Evolutionary conservation across 2,797 vertebrate genomes (phyloP).

Genomic region (Peromyscus aztecus): DNA sequence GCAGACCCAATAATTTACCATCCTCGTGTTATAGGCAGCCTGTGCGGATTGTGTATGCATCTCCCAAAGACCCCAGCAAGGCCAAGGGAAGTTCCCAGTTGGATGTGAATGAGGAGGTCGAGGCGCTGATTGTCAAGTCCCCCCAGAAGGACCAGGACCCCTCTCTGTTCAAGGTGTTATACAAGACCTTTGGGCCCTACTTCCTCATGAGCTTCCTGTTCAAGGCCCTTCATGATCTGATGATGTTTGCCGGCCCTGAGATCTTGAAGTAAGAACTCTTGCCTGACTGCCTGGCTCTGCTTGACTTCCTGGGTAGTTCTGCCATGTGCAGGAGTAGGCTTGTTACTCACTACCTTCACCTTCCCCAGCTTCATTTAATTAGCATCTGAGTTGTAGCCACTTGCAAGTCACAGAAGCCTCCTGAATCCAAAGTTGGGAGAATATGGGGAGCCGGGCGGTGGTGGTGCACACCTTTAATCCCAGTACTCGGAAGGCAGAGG

Average conservation of each 20-base stretch:
- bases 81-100: conserved; percentile 83
- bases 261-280: conserved; percentile 92
- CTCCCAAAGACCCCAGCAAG: conserved; percentile 87
- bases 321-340: neutral
- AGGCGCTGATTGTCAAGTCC: conserved; percentile 92
- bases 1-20: neutral
- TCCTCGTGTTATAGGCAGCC: conserved; percentile 86
- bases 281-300: neutral
- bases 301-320: neutral
- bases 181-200: conserved; percentile 95
- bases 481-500: no score
- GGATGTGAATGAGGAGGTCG: conserved; percentile 91
- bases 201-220: conserved; percentile 96
- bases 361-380: neutral
- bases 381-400: neutral
- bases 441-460: neutral
- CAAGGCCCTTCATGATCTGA: conserved; percentile 95
- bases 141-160: conserved; percentile 89
- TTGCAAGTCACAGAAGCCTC: neutral
- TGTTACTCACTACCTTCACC: neutral
- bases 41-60: conserved; percentile 87
- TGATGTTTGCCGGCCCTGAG: conserved; percentile 96
- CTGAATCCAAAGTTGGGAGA: neutral
- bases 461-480: no score
- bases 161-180: conserved; percentile 94